Evolutionary conservation across 2,113 vertebrate genomes (phyloP).

Genomic region (Capra hircus): DNA sequence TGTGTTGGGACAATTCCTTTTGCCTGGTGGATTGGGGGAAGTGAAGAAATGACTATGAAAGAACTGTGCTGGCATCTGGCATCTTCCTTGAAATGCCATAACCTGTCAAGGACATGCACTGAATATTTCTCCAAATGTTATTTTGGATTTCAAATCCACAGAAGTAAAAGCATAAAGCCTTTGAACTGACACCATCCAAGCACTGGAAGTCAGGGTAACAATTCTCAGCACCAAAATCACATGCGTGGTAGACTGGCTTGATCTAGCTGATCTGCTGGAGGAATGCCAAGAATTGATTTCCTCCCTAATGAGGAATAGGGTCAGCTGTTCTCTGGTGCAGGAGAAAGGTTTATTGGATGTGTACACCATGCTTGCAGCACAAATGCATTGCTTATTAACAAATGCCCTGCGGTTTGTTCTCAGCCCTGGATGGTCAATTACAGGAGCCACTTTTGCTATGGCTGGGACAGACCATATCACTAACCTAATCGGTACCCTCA

Average conservation of each 20-base stretch:
- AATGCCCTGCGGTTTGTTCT: constrained; percentile 60
- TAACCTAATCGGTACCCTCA: constrained; percentile 74
- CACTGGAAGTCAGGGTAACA: not conserved
- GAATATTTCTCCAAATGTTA: not conserved
- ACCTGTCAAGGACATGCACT: not conserved
- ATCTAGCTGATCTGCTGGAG: not conserved
- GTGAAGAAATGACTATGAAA: not conserved
- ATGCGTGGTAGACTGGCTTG: not conserved
- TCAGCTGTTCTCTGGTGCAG: not conserved
- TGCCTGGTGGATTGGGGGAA: not conserved
- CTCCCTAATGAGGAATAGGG: not conserved
- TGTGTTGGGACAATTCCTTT: not conserved
- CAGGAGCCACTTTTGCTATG: constrained; percentile 63
- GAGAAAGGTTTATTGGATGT: not conserved
- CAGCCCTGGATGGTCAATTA: constrained; percentile 70
- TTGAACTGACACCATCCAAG: not conserved
- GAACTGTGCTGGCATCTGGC: not conserved
- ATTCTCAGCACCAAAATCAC: not conserved
- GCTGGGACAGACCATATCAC: constrained; percentile 61
- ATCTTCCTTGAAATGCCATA: not conserved
- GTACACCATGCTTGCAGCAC: not conserved
- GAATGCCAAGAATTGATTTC: not conserved
- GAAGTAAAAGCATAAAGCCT: not conserved
- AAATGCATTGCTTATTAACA: not conserved
- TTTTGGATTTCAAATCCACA: not conserved